Percentiles rank a stretch among this genome's conserved stretches.
phyloP scores from a whole-genome alignment of 2,113 vertebrate genomes.

The Prunella himalayana region DNA sequence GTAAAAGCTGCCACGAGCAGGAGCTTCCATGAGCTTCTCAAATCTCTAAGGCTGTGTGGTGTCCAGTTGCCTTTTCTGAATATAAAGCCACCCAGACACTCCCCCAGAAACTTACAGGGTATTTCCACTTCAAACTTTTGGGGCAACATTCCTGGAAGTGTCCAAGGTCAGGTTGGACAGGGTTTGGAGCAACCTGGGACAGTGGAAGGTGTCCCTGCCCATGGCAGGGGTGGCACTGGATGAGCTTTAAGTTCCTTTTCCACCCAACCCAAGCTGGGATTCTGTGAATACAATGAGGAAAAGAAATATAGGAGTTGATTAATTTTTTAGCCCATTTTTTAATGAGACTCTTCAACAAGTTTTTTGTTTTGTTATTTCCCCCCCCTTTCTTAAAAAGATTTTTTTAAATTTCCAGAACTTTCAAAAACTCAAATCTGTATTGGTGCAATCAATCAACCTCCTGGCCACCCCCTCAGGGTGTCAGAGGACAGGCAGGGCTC shows the following conservation, averaged over 20 bases:
- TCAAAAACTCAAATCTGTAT: not conserved
- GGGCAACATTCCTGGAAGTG: not conserved
- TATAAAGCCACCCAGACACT: fast-evolving
- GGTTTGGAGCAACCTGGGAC: not conserved
- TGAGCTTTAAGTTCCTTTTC: not conserved
- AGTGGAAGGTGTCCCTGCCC: not conserved
- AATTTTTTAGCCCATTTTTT: not conserved
- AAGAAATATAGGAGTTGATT: not conserved
- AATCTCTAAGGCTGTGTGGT: not conserved
- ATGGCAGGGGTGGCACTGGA: not conserved
- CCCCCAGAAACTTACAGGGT: not conserved
- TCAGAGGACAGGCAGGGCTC: not conserved
- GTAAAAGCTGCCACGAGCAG: not conserved
- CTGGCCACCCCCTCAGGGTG: not conserved
- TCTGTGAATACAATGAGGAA: not conserved
- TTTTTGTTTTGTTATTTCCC: too few relatives aligned
- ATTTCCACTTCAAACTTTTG: not conserved
- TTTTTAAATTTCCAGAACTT: not conserved
- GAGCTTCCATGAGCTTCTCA: fast-evolving
- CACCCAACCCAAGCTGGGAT: not conserved
- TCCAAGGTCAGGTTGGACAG: fast-evolving
- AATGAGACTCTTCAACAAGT: not conserved
- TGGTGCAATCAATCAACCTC: not conserved
- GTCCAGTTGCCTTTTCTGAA: not conserved
- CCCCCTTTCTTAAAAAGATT: not conserved